Evolutionary conservation across 2,888 invertebrate genomes (phyloP).

Genomic region (Melipona bicolor): DNA sequence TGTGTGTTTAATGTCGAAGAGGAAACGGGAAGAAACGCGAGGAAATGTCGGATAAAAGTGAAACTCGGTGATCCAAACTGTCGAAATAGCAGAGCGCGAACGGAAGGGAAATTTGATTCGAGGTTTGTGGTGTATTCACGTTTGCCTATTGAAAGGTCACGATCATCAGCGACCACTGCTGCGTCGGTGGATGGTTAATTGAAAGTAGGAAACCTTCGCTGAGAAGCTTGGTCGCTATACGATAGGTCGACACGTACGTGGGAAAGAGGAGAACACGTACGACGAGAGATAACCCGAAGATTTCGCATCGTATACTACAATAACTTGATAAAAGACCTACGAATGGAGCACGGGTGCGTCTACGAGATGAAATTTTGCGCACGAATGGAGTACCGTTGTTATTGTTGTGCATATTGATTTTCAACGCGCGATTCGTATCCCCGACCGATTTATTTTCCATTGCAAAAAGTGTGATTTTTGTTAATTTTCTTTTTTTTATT

Average conservation of each 20-base stretch:
- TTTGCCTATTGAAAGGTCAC: slow-evolving; percentile 67
- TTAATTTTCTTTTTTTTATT: slow-evolving; percentile 13
- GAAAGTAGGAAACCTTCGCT: slow-evolving; percentile 55
- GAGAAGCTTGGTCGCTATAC: slow-evolving; percentile 40
- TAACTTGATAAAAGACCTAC: slow-evolving; percentile 39
- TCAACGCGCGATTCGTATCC: slow-evolving; percentile 58
- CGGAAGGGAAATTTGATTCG: slow-evolving; percentile 22
- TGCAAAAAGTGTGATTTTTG: neutral
- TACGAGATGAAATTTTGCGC: slow-evolving; percentile 49
- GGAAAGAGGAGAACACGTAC: slow-evolving; percentile 42
- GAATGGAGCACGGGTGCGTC: slow-evolving; percentile 71
- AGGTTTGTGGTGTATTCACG: slow-evolving; percentile 29
- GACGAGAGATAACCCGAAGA: slow-evolving; percentile 11
- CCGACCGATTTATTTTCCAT: slow-evolving; percentile 15
- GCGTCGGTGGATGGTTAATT: slow-evolving; percentile 56
- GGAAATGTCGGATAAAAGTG: slow-evolving; percentile 72
- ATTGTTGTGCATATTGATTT: slow-evolving; percentile 73
- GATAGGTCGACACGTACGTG: slow-evolving; percentile 40
- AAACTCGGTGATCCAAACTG: slow-evolving; percentile 64
- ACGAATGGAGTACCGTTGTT: slow-evolving; percentile 61
- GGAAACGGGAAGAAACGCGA: slow-evolving; percentile 27
- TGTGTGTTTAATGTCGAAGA: slow-evolving; percentile 32
- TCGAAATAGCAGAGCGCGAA: slow-evolving; percentile 14
- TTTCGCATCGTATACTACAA: slow-evolving; percentile 57
- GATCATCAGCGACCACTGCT: slow-evolving; percentile 55